A percentile compares a stretch with the other conserved stretches of the same genome.
Evolutionary conservation across 2,113 vertebrate genomes (phyloP).

Genomic region (Holacanthus passer): DNA sequence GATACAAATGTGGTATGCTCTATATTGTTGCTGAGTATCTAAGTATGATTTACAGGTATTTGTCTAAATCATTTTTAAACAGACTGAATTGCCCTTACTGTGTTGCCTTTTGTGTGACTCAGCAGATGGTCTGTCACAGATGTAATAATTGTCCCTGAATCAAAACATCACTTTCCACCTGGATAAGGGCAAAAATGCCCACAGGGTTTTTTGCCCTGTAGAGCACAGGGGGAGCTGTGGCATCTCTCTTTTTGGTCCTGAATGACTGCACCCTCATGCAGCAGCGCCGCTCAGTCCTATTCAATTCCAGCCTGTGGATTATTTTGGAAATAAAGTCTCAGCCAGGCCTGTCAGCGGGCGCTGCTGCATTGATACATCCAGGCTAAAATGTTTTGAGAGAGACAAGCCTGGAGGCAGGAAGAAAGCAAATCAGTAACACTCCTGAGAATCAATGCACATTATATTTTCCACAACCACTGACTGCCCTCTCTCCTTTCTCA

Average conservation of each 20-base stretch:
- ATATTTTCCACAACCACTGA: conserved; percentile 42
- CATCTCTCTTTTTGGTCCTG: conserved; percentile 52
- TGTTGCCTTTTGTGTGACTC: conserved; percentile 8
- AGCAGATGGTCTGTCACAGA: conserved; percentile 34
- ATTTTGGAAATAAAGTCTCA: conserved; percentile 69
- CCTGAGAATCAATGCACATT: conserved; percentile 65
- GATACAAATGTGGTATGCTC: background rate
- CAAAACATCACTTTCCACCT: conserved; percentile 44
- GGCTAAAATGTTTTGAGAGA: conserved; percentile 62
- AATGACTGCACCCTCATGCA: conserved; percentile 50
- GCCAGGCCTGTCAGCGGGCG: conserved; percentile 59
- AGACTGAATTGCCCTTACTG: conserved; percentile 14
- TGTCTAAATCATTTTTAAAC: background rate
- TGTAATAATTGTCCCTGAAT: conserved; percentile 22
- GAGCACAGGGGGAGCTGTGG: conserved; percentile 52
- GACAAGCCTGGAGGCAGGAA: conserved; percentile 61
- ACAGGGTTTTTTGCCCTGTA: conserved; percentile 2
- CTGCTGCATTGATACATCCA: conserved; percentile 65
- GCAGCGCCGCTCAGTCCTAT: conserved; percentile 56
- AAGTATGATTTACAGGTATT: background rate
- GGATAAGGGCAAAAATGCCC: conserved; percentile 9
- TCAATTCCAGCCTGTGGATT: conserved; percentile 68
- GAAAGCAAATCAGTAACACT: conserved; percentile 65
- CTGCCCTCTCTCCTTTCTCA: conserved; percentile 26
- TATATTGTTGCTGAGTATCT: background rate